Evolutionary conservation across 2,888 invertebrate genomes (phyloP).

Genomic region (Hedychridium roseum): DNA sequence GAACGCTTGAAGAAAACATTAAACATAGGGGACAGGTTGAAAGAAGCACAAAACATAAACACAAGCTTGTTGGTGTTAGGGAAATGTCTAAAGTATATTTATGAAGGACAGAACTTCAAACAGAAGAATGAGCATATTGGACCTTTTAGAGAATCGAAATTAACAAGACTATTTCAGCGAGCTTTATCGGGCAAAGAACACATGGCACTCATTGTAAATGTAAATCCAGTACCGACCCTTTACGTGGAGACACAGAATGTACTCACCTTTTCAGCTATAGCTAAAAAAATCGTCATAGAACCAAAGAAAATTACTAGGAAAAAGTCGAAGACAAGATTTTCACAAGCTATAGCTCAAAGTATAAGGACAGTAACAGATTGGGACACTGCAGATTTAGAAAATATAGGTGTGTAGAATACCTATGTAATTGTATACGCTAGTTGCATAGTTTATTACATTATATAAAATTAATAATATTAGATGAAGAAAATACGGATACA

Average conservation of each 20-base stretch:
- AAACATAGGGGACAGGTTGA: slow-evolving; percentile 80
- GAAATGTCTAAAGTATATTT: slow-evolving; percentile 76
- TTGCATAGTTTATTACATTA: too few species aligned
- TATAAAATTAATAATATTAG: slow-evolving; percentile 11
- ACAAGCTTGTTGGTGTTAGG: slow-evolving; percentile 87
- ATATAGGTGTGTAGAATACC: slow-evolving; percentile 14
- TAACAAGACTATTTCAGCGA: slow-evolving; percentile 85
- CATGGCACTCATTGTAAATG: slow-evolving; percentile 87
- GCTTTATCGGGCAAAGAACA: slow-evolving; percentile 79
- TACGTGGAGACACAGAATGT: slow-evolving; percentile 88
- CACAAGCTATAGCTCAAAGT: slow-evolving; percentile 50
- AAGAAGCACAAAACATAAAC: slow-evolving; percentile 92
- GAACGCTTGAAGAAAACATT: slow-evolving; percentile 85
- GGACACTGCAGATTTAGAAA: slow-evolving; percentile 44
- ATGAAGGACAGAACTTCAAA: slow-evolving; percentile 57
- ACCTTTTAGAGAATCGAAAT: slow-evolving; percentile 85
- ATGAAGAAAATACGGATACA: slow-evolving; percentile 19
- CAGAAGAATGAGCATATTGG: slow-evolving; percentile 50
- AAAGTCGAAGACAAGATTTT: slow-evolving; percentile 49
- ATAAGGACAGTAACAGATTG: slow-evolving; percentile 51
- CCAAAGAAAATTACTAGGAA: slow-evolving; percentile 30
- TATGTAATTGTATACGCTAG: too few species aligned
- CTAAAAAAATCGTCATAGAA: slow-evolving; percentile 69
- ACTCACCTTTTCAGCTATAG: slow-evolving; percentile 85
- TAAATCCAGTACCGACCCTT: slow-evolving; percentile 79